These are phyloP conservation scores for Apantesis nais DNA, from an alignment of 2,888 invertebrate species.

Conservation along the genomic window DNA sequence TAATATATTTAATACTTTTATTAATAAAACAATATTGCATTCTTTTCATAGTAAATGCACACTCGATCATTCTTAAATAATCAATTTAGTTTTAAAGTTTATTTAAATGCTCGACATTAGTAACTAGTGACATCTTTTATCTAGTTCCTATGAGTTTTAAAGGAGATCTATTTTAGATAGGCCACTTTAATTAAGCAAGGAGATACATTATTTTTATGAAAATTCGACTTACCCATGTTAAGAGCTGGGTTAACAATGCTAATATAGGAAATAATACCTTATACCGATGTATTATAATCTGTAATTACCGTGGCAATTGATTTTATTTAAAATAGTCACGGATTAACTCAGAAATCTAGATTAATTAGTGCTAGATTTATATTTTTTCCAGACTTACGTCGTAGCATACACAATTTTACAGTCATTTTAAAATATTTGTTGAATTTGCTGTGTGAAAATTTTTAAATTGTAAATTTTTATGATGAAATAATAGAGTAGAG, in stretches of 20 bases:
- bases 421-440: background rate
- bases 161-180: background rate
- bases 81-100: too few relatives aligned
- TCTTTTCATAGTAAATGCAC: too few relatives aligned
- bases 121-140: background rate
- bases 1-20: too few relatives aligned
- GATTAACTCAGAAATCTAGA: constrained; percentile 3
- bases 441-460: background rate
- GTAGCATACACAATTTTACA: background rate
- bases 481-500: too few relatives aligned
- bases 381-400: background rate
- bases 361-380: background rate
- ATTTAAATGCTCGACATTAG: too few relatives aligned
- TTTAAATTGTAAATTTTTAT: too few relatives aligned
- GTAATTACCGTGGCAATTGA: constrained; percentile 1
- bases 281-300: constrained; percentile 1
- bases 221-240: constrained; percentile 1
- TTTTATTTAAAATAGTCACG: constrained; percentile 5
- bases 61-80: too few relatives aligned
- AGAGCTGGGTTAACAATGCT: background rate
- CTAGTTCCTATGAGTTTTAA: background rate
- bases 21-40: too few relatives aligned
- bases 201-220: background rate
- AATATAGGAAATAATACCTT: background rate
- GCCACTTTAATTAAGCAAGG: background rate